Evolutionary conservation across 2,113 vertebrate species (phyloP).

Genomic region (Columba livia): DNA sequence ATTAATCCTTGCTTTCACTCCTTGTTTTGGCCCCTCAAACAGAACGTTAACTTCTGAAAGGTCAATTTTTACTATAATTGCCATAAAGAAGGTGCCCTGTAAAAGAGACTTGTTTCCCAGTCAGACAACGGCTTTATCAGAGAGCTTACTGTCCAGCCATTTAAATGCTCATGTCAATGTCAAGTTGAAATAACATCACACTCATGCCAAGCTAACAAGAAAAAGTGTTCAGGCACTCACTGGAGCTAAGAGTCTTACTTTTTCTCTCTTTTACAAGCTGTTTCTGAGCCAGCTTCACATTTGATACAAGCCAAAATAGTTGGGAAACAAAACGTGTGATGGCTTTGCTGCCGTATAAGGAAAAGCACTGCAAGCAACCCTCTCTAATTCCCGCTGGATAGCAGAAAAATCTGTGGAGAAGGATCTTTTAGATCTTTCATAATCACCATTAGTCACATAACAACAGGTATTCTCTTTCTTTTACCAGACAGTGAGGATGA

Average conservation of each 20-base stretch:
- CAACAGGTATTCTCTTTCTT: background rate
- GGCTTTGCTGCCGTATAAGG: background rate
- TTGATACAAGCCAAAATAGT: conserved; percentile 1
- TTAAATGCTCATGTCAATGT: conserved; percentile 49
- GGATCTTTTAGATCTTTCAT: background rate
- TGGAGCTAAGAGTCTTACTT: conserved; percentile 6
- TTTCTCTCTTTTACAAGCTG: conserved; percentile 18
- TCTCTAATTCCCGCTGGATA: background rate
- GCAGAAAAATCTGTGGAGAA: background rate
- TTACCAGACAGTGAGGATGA: background rate
- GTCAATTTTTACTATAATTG: conserved; percentile 53
- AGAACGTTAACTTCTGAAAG: conserved; percentile 45
- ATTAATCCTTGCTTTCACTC: conserved; percentile 53
- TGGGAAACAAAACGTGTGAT: conserved; percentile 12
- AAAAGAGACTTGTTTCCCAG: background rate
- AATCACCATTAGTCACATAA: background rate
- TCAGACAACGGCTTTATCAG: conserved; percentile 36
- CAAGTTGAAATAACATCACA: conserved; percentile 35
- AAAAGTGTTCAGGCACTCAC: conserved; percentile 23
- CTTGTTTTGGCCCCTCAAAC: conserved; percentile 12
- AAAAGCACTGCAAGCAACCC: background rate
- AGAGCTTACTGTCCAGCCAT: conserved; percentile 23
- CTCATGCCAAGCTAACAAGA: background rate
- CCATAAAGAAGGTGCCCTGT: background rate
- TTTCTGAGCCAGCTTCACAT: conserved; percentile 15